Base-by-base conservation (phyloP, 2,113 vertebrate species). In the Galemys pyrenaicus region DNA sequence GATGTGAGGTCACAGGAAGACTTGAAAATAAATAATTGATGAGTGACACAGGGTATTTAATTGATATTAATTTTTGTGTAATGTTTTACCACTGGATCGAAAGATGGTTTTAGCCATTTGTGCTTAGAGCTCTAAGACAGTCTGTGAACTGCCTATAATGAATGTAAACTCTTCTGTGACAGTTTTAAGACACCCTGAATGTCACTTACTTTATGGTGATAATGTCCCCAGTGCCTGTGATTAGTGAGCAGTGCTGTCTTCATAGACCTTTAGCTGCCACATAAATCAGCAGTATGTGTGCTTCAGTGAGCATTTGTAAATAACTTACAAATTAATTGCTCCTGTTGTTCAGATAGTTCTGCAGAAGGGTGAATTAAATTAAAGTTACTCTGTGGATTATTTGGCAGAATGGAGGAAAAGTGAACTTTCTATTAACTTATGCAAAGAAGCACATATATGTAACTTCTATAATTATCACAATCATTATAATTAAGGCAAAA, bases 241-340 rank as follows among this genome's bases (percentile, higher is more conserved):
- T 70, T 88, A 79, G 41, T 87, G 67, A 95, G 49, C 35, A 92
- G 2, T 46, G 37, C 24, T 67, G 87, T 85, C 71, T 87, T 91
- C 89, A 28, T 13, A 74, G 73, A 73, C 67, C 62, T 95, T 86
- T 78, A 79, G 79, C 68, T 91, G 94, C 87, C 95, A 89, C 92
- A 92, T 93, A 95, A 97, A 96, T 97, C 84, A 96, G 77, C 74
- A 71, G 74, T 96, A 89, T 95, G n/a, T 89, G 96, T 96, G 95
- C 84, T 95, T 96, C 95, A 87, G 80, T 83, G 89, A 88, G 79
- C 84, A 70, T 39, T 73, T 95, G 93, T 94, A 97, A 98, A 98
- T 97, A 96, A 95, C 46, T 89, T 84, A 80, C 79, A 95, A 83
- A 89, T 91, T 96, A 95, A 82, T 95, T 96, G 26, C 16, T 89